Percentiles rank a stretch among this genome's conserved stretches.
phyloP scores from a whole-genome alignment of 2,888 invertebrate genomes.

The Ichneumoninae sp. region DNA sequence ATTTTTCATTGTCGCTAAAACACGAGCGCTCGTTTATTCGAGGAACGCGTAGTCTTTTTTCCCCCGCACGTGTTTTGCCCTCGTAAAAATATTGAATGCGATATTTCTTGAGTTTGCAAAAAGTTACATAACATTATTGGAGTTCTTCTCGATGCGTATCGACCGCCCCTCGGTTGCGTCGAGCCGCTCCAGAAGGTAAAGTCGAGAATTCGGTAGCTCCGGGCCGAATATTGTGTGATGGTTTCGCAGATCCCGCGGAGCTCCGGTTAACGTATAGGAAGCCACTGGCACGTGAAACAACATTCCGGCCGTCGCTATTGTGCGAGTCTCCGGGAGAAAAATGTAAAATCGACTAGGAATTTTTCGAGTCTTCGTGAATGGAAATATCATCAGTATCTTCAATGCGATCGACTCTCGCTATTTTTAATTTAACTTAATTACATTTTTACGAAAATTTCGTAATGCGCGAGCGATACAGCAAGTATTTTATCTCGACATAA shows the following conservation, averaged over 20 bases:
- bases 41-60: background rate
- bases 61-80: background rate
- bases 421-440: background rate
- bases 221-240: background rate
- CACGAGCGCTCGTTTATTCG: background rate
- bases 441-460: background rate
- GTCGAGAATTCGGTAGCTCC: background rate
- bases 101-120: background rate
- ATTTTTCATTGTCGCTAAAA: background rate
- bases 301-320: background rate
- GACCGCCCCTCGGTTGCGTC: background rate
- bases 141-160: background rate
- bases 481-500: background rate
- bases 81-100: background rate
- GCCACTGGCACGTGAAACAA: slow-evolving; percentile 2
- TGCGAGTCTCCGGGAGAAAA: background rate
- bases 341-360: background rate
- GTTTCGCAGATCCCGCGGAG: background rate
- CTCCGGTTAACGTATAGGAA: background rate
- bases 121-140: background rate
- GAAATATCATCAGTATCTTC: background rate
- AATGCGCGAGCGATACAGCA: background rate
- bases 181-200: background rate
- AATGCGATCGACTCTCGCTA: background rate
- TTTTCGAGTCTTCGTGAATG: background rate